These are phyloP conservation scores for Epinotia bilunana DNA, from an alignment of 2,888 invertebrate species.

Conservation along the genomic window DNA sequence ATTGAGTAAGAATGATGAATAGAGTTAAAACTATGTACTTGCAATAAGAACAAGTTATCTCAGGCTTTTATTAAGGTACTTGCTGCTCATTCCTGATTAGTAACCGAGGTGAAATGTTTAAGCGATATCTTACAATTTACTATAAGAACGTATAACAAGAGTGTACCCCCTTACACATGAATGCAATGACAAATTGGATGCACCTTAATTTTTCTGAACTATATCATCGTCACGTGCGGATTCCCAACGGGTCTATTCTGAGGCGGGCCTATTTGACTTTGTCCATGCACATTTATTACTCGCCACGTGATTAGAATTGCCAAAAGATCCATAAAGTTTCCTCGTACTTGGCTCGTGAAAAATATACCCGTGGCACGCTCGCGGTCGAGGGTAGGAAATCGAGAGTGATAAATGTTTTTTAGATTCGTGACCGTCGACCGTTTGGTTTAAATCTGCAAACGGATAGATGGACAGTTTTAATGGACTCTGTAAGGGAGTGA, in stretches of 20 bases:
- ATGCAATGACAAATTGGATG: slow-evolving; percentile 7
- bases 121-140: not conserved
- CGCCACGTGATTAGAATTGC: slow-evolving; percentile 51
- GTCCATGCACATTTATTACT: slow-evolving; percentile 45
- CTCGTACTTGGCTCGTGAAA: slow-evolving; percentile 59
- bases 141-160: not conserved
- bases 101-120: not conserved
- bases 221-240: slow-evolving; percentile 42
- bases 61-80: not conserved
- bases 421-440: slow-evolving; percentile 69
- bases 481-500: slow-evolving; percentile 71
- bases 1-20: not conserved
- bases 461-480: slow-evolving; percentile 77
- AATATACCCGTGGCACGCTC: slow-evolving; percentile 62
- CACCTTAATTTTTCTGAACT: slow-evolving; percentile 15
- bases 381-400: slow-evolving; percentile 62
- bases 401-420: slow-evolving; percentile 76
- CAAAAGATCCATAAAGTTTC: slow-evolving; percentile 52
- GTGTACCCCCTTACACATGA: not conserved
- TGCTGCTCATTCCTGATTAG: not conserved
- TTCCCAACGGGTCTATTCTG: slow-evolving; percentile 41
- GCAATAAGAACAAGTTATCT: not conserved
- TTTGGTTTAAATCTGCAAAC: slow-evolving; percentile 76
- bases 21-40: not conserved
- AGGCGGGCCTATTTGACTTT: slow-evolving; percentile 45